A percentile compares a stretch with the other conserved stretches of the same genome.
Conservation (phyloP, 2,113 vertebrate genomes). For the Nannospalax galili region DNA sequence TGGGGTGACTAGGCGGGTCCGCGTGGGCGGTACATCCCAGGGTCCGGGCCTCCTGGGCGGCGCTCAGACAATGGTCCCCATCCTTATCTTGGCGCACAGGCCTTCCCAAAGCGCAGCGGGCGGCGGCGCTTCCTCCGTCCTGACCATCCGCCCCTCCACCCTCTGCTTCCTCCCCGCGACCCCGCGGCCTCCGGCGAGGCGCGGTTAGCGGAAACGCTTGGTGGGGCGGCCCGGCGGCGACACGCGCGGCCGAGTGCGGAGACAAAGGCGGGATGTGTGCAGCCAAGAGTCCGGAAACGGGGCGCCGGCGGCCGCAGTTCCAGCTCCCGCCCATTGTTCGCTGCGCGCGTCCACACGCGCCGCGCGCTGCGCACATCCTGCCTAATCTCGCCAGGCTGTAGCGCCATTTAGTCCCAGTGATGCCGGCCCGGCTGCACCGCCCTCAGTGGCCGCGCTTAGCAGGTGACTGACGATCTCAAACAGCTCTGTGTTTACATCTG, state of each 20-base stretch:
- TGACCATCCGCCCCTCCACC: slow-evolving; percentile 81
- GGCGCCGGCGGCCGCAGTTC: slow-evolving; percentile 82
- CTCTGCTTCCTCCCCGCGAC: slow-evolving; percentile 78
- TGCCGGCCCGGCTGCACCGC: background rate
- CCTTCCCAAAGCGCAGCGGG: slow-evolving; percentile 86
- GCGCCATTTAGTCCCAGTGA: slow-evolving; percentile 70
- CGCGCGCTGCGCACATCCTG: slow-evolving; percentile 90
- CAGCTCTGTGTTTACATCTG: background rate
- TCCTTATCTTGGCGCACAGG: slow-evolving; percentile 90
- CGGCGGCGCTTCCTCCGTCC: slow-evolving; percentile 78
- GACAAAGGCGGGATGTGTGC: slow-evolving; percentile 91
- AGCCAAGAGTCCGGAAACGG: slow-evolving; percentile 86
- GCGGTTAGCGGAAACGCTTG: slow-evolving; percentile 82
- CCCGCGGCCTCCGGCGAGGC: slow-evolving; percentile 80
- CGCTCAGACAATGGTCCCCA: slow-evolving; percentile 56
- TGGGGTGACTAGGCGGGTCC: background rate
- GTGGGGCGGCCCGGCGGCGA: slow-evolving; percentile 81
- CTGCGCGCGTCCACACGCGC: slow-evolving; percentile 77
- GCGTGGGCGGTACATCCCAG: background rate
- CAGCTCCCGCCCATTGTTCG: slow-evolving; percentile 93
- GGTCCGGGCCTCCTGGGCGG: slow-evolving; percentile 55
- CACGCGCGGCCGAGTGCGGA: slow-evolving; percentile 84
- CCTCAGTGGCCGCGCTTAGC: background rate
- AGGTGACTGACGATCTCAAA: background rate
- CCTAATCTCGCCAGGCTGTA: slow-evolving; percentile 85